A percentile compares a stretch with the other conserved stretches of the same genome.
These are phyloP conservation scores for Cliona cf. orientalis DNA, from an alignment of 37 sponge, comb jelly and placozoan species.

Conservation along the genomic window DNA sequence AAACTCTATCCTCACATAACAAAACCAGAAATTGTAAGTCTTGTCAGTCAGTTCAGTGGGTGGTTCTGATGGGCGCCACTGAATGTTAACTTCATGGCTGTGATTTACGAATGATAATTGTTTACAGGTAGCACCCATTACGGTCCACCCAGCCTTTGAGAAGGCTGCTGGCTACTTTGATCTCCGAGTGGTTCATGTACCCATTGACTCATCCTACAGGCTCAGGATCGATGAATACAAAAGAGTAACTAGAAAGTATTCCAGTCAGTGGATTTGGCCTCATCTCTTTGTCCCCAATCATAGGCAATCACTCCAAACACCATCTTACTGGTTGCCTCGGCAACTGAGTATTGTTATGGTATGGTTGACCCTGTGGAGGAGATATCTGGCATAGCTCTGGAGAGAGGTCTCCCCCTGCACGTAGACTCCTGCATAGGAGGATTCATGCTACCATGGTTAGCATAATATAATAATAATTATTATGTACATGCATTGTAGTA, in stretches of 20 bases:
- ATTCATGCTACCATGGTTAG: conserved; percentile 92
- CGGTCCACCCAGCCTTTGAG: conserved; percentile 88
- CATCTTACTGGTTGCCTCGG: conserved; percentile 83
- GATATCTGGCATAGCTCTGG: conserved; percentile 61
- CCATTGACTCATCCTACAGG: conserved; percentile 43
- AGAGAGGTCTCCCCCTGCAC: conserved; percentile 75
- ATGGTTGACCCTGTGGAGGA: conserved; percentile 82
- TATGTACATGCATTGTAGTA: background rate
- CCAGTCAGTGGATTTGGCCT: background rate
- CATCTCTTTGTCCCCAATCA: background rate
- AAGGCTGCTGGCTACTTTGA: conserved; percentile 91
- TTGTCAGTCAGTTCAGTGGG: background rate
- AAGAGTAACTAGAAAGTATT: conserved; percentile 14
- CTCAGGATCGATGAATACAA: conserved; percentile 57
- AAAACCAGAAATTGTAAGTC: conserved; percentile 81
- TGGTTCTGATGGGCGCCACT: too few species aligned
- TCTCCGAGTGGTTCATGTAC: conserved; percentile 64
- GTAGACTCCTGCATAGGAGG: conserved; percentile 96
- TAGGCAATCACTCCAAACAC: conserved; percentile 79
- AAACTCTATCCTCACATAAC: conserved; percentile 73
- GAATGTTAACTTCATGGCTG: background rate
- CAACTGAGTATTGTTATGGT: conserved; percentile 87
- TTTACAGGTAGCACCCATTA: conserved; percentile 78
- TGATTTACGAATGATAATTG: background rate
- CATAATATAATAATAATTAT: background rate